Evolutionary conservation across 2,113 vertebrate genomes (phyloP), one percentile per base, ranked within the genome.

Genomic region (Struthio camelus): DNA sequence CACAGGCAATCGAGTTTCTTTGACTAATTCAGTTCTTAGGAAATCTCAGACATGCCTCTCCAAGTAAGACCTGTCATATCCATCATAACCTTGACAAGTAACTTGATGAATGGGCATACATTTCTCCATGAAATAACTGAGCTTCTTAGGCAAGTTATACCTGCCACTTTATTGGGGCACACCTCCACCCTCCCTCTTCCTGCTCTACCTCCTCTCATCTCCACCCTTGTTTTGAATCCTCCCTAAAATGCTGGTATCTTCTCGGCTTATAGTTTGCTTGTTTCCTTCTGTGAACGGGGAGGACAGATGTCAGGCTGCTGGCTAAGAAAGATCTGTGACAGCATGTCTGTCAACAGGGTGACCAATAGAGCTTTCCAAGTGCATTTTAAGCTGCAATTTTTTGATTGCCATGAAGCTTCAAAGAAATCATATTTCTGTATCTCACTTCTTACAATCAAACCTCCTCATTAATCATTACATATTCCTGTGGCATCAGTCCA

Each of bases 341-440:
- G 81, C 24, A 38, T 44, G 65, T 89, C 75, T 46, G 93, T 54
- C 97, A 96, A 97, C 96, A 97, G 97, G 81, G 97, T 97, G 97
- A 98, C 97, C 97, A 97, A 96, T 96, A 96, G 94, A 71, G 92
- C 95, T 94, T 97, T 92, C 95, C 89, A 83, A 94, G 75, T 51
- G 80, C 87, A 64, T 91, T 66, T 77, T 69, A 86, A 93, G 73
- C 93, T 80, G 79, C 54, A 81, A 78, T 61, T 89, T 89, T 91
- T 50, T 64, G 75, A 59, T 85, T 94, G 81, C 71, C 87, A 80
- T 19, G 53, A 82, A 84, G 90, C 97, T 98, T 98, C 97, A 98
- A 98, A 97, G 97, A 94, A 96, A 98, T 97, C 94, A 97, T 91
- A 88, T 89, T 96, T 97, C 96, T 44, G 79, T 48, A n/a, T 32